Evolutionary conservation across 1,140 invertebrate species (phyloP), one percentile per base, ranked within the genome.

Genomic region (Radopholus similis): DNA sequence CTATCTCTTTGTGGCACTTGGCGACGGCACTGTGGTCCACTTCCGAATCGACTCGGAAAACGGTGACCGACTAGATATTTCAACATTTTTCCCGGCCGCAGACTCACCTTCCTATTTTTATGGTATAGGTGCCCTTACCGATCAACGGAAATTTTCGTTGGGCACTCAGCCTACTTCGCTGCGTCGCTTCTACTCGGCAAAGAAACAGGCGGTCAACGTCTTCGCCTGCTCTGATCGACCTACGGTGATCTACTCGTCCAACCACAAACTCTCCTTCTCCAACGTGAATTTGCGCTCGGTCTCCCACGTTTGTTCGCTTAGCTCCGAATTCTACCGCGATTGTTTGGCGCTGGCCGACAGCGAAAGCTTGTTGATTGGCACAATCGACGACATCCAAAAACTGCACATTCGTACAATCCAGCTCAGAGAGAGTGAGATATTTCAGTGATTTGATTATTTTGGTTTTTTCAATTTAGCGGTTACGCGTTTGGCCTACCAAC

Each of bases 271-370:
- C 3, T 93, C 98, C 0, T 98, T 98, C 85, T 97, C 94, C 26
- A 98, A 97, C 86, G 95, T 99, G 1, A 99, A 99, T 85, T 86
- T 98, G 11, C 93, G 93, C 83, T 92, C 97, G 85, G 95, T 98
- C 0, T 93, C 92, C 80, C 92, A 97, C 80, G 97, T 98, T 93
- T 98, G 95, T 84, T 93, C 93, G 0, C 83, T 97, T 1, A 95
- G 97, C 84, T 90, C 71, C 15, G 62, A 60, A 49, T 42, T 15
- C 35, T 65, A 71, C 38, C 71, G 72, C 8, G 71, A 78, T 21
- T 72, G 92, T 85, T 88, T 98, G 79, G 93, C 94, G 15, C 84
- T 98, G 59, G 90, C 93, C 0, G 97, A 92, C 26, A 93, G 96
- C 77, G 90, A 88, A 74, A 90, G 90, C 0, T 88, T 70, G 6